Base-by-base conservation (phyloP, 2,797 vertebrate genomes). In the Cebuella pygmaea region DNA sequence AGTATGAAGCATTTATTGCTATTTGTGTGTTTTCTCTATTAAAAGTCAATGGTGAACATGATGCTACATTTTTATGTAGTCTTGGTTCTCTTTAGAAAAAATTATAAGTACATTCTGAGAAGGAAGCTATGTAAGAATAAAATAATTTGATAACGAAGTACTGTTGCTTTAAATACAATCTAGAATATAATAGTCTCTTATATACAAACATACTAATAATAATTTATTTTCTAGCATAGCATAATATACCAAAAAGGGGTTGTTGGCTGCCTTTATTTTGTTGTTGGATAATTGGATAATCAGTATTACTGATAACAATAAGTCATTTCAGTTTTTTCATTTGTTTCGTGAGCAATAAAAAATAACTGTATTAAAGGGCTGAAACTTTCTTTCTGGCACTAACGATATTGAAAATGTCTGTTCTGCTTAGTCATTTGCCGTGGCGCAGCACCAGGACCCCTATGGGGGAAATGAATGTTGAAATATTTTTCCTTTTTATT, bases 401-500 rank as follows among this genome's bases (percentile, higher is more conserved):
- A 7, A 14, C 36, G 50, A 91, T n/a, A 30, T 13, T 55, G 75
- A 78, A 91, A 89, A 87, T 41, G 36, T 33, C 50, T 78, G 27
- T 84, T 93, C 81, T 93, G n/a, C 82, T 85, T 44, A 90, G 46
- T 50, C 22, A 10, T 52, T 80, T 94, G 55, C 36, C 61, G 26
- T 78, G 36, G 22, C 75, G 7, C 30, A 75, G 70, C 46, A 74
- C 7, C 78, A 93, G 10, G 3, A 26, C 74, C 57, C 79, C 95
- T 87, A 5, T 76, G 64, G 91, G 97, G 76, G 2, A 48, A 85
- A 90, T 85, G 27, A 93, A 90, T 84, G 94, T n/a, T 52, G 72
- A 96, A 92, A 95, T 92, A 83, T 27, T 94, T 94, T 90, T 83
- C 61, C 48, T 76, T 78, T 95, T 96, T 87, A 80, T 90, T 95